These are phyloP conservation scores for Fissipunctia ypsillon DNA, from an alignment of 2,888 invertebrate genomes.

Conservation along the genomic window DNA sequence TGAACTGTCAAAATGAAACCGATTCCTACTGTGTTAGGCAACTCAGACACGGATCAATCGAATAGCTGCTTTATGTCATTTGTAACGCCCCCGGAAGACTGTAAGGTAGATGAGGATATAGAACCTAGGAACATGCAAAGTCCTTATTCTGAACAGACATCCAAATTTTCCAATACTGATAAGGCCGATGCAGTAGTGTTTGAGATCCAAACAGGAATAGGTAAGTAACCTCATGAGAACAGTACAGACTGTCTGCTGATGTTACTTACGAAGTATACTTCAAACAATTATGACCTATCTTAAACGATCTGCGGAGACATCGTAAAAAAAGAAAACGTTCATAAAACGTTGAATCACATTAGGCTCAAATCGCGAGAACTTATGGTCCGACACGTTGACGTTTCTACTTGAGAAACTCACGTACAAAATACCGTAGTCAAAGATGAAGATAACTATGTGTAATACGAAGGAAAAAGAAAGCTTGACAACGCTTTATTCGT, in stretches of 20 bases:
- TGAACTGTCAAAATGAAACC: too few relatives aligned
- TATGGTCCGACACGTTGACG: conserved; percentile 8
- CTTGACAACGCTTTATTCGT: conserved; percentile 12
- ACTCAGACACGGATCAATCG: not conserved
- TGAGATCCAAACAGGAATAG: not conserved
- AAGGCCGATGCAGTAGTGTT: not conserved
- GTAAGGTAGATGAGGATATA: not conserved
- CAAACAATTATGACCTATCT: conserved; percentile 2
- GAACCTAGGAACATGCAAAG: not conserved
- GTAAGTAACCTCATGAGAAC: not conserved
- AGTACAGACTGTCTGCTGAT: not conserved
- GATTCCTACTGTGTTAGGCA: too few relatives aligned
- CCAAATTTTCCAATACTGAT: not conserved
- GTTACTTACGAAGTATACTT: not conserved
- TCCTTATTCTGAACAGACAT: not conserved
- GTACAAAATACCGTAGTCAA: not conserved
- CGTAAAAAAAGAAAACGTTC: conserved; percentile 34
- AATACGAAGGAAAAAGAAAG: not conserved
- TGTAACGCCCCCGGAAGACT: not conserved
- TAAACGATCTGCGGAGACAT: conserved; percentile 5
- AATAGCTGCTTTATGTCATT: not conserved
- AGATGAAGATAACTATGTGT: conserved; percentile 19
- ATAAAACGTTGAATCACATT: not conserved
- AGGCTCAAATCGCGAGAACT: not conserved
- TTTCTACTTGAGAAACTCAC: not conserved